A percentile compares a stretch with the other conserved stretches of the same genome.
phyloP scores from a whole-genome alignment of 2,888 invertebrate species.

The Elmis aenea region DNA sequence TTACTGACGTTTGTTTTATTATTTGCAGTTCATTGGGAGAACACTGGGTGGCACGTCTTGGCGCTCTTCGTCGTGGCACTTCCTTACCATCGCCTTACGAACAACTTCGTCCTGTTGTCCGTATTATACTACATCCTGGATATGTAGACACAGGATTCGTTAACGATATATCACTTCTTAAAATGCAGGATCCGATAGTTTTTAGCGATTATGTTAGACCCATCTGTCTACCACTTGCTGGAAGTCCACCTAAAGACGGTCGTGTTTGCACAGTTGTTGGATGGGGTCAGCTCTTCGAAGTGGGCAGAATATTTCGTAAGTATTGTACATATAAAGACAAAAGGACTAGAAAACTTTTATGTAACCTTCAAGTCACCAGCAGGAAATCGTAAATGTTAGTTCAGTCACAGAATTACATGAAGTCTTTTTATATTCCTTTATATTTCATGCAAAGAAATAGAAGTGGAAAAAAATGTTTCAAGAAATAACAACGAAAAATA shows the following conservation, averaged over 20 bases:
- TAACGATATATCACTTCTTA: constrained; percentile 70
- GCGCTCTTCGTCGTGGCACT: constrained; percentile 66
- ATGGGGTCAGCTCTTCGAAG: constrained; percentile 77
- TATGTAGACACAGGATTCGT: constrained; percentile 73
- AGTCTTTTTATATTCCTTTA: too few relatives aligned
- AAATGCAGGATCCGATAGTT: constrained; percentile 55
- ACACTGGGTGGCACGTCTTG: constrained; percentile 76
- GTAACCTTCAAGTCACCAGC: neutral
- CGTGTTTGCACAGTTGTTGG: constrained; percentile 72
- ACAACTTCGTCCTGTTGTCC: constrained; percentile 59
- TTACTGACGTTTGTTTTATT: too few relatives aligned
- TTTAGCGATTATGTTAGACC: constrained; percentile 62
- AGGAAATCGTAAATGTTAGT: too few relatives aligned
- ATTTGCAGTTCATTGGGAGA: constrained; percentile 65
- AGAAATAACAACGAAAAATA: too few relatives aligned
- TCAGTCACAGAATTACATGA: too few relatives aligned
- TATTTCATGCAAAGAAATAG: too few relatives aligned
- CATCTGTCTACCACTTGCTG: constrained; percentile 59
- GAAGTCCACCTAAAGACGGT: constrained; percentile 58
- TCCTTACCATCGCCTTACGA: constrained; percentile 73
- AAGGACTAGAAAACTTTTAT: constrained; percentile 2
- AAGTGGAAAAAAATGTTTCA: too few relatives aligned
- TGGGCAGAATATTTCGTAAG: constrained; percentile 76
- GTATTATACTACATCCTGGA: constrained; percentile 65
- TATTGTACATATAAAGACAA: constrained; percentile 12